phyloP scores from a whole-genome alignment of 2,888 invertebrate species.

The Spicauda simplicius region DNA sequence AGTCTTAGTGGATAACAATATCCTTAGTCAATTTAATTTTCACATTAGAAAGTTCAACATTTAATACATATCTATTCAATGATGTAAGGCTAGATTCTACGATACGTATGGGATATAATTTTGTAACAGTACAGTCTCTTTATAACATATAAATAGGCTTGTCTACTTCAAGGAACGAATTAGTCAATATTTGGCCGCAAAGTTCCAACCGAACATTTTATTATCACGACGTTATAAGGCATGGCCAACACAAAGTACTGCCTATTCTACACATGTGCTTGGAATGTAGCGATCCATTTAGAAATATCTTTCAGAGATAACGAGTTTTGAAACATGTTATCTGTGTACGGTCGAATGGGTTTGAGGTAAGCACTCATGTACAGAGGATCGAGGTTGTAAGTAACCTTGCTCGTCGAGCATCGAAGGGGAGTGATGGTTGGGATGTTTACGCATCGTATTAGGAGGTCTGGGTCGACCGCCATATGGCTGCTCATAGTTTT shows the following conservation, averaged over 20 bases:
- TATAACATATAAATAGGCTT: constrained; percentile 53
- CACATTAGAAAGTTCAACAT: constrained; percentile 27
- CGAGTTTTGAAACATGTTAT: constrained; percentile 65
- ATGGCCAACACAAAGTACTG: constrained; percentile 69
- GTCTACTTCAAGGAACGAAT: constrained; percentile 61
- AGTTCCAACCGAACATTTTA: constrained; percentile 58
- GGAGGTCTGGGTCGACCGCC: constrained; percentile 76
- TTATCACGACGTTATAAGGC: constrained; percentile 74
- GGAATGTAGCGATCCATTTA: constrained; percentile 82
- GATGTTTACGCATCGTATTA: constrained; percentile 76
- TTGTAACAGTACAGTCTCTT: constrained; percentile 70
- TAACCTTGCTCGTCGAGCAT: constrained; percentile 82
- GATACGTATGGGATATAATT: constrained; percentile 60
- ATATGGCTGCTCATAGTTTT: constrained; percentile 81
- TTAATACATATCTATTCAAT: constrained; percentile 31
- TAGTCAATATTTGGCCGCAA: constrained; percentile 65
- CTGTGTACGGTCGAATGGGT: constrained; percentile 78
- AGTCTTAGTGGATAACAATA: constrained; percentile 75
- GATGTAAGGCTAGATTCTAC: constrained; percentile 59
- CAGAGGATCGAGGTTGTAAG: constrained; percentile 80
- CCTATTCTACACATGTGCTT: constrained; percentile 76
- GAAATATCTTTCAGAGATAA: constrained; percentile 74
- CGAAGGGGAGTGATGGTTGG: constrained; percentile 72
- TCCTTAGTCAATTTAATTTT: constrained; percentile 37
- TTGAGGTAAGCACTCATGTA: constrained; percentile 81